Evolutionary conservation across 2,888 invertebrate species (phyloP), one percentile per base, ranked within the genome.

Genomic region (Thyatira batis): DNA sequence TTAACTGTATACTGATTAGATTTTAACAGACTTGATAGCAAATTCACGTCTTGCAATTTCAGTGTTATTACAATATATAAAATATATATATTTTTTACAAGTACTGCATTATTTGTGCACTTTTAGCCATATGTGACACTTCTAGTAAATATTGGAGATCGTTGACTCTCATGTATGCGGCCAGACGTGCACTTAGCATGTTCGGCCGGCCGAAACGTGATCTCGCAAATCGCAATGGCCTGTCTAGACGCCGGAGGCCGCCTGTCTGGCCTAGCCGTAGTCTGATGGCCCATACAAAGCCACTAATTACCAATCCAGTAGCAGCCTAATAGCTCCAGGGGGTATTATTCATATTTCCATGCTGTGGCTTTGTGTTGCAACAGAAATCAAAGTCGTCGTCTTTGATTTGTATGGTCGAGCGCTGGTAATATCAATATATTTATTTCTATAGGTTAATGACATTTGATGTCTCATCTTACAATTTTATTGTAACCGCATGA

Each of bases 111-210:
- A 8, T 39, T 17, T 17, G 1, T 39, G 17, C 39, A 17, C 17
- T 17, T 8, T 33, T 25, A 27, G 20, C 49, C 27, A 58, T 55
- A 53, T 23, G 48, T 50, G 64, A 53, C 73, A 60, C 63, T 72
- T 78, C 76, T 56, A 74, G 60, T 54, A 70, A 64, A 61, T 74
- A 65, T 55, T 53, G 54, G 71, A 67, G 68, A 66, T 60, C 71
- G 72, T 73, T 74, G 71, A 71, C 68, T 71, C 60, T 60, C 60
- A 63, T 57, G 54, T 53, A 71, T 63, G 58, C 56, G 75, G 85
- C 82, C 85, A 87, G 87, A 88, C 89, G 80, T 83, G 87, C 88
- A 89, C 87, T 89, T 86, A 89, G 84, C 86, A 82, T 86, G 88
- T 81, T 82, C 86, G 84, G 72, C 79, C 81, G 82, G 78, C 83